These are phyloP conservation scores for Apostichopus leukothele DNA, from an alignment of 53 echinoderm and acorn worm genomes.

Conservation along the genomic window DNA sequence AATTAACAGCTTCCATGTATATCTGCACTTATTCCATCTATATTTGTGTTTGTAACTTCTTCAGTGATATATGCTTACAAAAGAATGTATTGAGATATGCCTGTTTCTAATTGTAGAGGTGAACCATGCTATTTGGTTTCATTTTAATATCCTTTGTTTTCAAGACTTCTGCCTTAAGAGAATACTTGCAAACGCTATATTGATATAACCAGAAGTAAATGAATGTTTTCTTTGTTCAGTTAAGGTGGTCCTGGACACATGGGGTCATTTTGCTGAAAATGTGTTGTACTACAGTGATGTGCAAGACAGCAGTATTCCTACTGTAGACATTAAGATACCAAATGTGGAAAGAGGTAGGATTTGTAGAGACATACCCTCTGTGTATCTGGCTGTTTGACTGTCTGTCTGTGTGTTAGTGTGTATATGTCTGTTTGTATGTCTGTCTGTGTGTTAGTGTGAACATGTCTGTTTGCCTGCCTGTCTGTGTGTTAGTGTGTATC, in stretches of 20 bases:
- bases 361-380: neutral
- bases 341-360: constrained; percentile 85
- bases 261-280: constrained; percentile 76
- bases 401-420: neutral
- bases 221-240: constrained; percentile 55
- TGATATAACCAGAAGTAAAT: neutral
- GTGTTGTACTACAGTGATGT: constrained; percentile 84
- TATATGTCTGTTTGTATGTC: too few relatives aligned
- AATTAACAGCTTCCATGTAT: neutral
- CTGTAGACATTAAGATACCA: constrained; percentile 79
- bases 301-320: constrained; percentile 78
- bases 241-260: constrained; percentile 77
- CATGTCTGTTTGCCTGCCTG: too few relatives aligned
- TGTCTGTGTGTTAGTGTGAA: too few relatives aligned
- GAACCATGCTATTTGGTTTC: too few relatives aligned
- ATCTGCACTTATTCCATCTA: too few relatives aligned
- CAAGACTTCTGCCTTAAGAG: too few relatives aligned
- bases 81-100: too few relatives aligned
- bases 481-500: too few relatives aligned
- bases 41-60: neutral
- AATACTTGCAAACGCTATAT: too few relatives aligned
- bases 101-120: too few relatives aligned
- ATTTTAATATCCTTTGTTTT: too few relatives aligned
- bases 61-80: neutral
- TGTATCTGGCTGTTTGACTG: neutral